Evolutionary conservation across 2,888 invertebrate genomes (phyloP).

Genomic region (Cyclophora albipunctata): DNA sequence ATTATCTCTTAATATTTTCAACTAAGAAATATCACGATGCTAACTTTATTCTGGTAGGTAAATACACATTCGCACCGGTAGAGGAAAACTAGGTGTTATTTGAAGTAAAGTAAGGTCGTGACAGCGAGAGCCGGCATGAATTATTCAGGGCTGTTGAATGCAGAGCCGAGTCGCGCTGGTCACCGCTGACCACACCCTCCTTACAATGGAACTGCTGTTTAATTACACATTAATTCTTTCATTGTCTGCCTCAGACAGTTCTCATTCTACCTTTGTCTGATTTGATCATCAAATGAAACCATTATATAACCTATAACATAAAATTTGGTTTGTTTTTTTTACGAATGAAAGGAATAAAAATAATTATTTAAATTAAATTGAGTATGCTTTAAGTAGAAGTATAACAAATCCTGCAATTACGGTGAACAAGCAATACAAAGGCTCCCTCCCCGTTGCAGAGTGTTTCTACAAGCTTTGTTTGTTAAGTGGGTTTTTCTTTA

Average conservation of each 20-base stretch:
- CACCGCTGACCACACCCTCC: slow-evolving; percentile 35
- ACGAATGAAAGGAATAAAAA: too few species aligned
- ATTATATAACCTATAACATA: background rate
- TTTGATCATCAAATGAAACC: slow-evolving; percentile 1
- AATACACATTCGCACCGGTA: slow-evolving; percentile 6
- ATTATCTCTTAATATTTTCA: slow-evolving; percentile 24
- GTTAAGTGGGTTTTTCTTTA: slow-evolving; percentile 15
- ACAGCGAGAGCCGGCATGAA: slow-evolving; percentile 48
- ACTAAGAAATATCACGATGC: slow-evolving; percentile 19
- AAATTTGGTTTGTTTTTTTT: too few species aligned
- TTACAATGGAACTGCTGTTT: slow-evolving; percentile 25
- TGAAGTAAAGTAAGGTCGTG: slow-evolving; percentile 40
- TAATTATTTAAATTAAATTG: too few species aligned
- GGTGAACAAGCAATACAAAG: slow-evolving; percentile 1
- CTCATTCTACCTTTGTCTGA: slow-evolving; percentile 14
- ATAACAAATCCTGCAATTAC: too few species aligned
- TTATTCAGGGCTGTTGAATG: slow-evolving; percentile 56
- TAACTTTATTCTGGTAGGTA: slow-evolving; percentile 11
- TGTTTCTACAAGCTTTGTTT: slow-evolving; percentile 17
- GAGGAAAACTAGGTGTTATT: slow-evolving; percentile 30
- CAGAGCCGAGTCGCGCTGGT: slow-evolving; percentile 27
- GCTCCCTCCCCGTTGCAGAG: slow-evolving; percentile 12
- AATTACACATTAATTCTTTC: slow-evolving; percentile 23
- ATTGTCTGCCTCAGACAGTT: slow-evolving; percentile 11
- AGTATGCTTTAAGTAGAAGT: too few species aligned